Evolutionary conservation across 2,797 vertebrate genomes (phyloP), one percentile per base, ranked within the genome.

Genomic region (Semotilus atromaculatus): DNA sequence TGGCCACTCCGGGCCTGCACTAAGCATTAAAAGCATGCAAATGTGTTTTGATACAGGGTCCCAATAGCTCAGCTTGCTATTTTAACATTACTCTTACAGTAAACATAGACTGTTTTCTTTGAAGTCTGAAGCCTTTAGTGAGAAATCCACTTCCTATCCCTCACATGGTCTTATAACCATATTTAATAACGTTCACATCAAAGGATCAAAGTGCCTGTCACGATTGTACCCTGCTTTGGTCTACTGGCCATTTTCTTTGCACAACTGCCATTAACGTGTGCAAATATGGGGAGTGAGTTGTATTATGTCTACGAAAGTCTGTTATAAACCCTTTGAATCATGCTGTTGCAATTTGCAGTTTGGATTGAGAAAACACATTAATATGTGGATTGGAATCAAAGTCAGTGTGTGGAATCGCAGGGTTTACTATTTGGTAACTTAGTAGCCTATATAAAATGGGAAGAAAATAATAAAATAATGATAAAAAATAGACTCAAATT

Each of bases 91-190:
- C 38, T 29, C 29, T 74, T 62, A 73, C 26, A 23, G 40, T 85
- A 68, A 48, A 80, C 55, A 72, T 38, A 23, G 55, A 48, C 83
- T 51, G 23, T 34, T 23, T 23, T 60, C 80, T 86, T 82, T 86
- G 53, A 82, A 72, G 66, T 86, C 11, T 29, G 64, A 82, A 76
- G 38, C 16, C 62, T 81, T 55, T 60, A 51, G 48, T 80, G 80
- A 55, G 62, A 34, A 58, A 81, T 83, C 8, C 72, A 60, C 29
- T 51, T 29, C 34, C 14, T 23, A 45, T 71, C 40, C 66, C 31
- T 84, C 18, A 82, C 21, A 45, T 77, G 73, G 62, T 72, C 48
- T 75, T 73, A 81, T 70, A 72, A 86, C 75, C 77, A 71, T 38
- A 81, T 73, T 72, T 75, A 55, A 16, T 48, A 67, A 29, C 6